Evolutionary conservation across 2,113 vertebrate species (phyloP).

Genomic region (Oreochromis spilurus): DNA sequence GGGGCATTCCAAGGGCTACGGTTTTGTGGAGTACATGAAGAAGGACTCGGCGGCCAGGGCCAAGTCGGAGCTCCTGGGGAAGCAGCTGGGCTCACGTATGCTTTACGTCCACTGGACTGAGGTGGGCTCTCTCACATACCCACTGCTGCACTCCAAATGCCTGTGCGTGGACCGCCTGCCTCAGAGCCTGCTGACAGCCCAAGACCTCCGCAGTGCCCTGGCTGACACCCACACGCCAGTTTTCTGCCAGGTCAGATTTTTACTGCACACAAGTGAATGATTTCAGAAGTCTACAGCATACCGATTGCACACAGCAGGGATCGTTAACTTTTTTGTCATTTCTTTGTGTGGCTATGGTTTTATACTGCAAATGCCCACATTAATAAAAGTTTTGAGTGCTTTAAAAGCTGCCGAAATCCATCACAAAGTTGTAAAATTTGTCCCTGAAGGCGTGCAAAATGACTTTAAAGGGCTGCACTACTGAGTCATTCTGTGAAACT

Average conservation of each 20-base stretch:
- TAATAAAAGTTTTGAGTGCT: background rate
- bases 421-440: background rate
- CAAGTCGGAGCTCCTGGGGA: conserved; percentile 87
- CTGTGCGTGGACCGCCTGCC: conserved; percentile 85
- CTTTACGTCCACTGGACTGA: conserved; percentile 95
- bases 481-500: background rate
- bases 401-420: background rate
- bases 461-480: background rate
- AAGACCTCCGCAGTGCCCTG: conserved; percentile 74
- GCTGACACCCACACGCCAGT: conserved; percentile 67
- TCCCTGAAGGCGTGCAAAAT: background rate
- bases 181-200: conserved; percentile 71
- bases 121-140: conserved; percentile 80
- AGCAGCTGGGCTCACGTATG: conserved; percentile 84
- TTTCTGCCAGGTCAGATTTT: conserved; percentile 84
- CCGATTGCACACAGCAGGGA: background rate
- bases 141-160: conserved; percentile 83
- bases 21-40: conserved; percentile 96
- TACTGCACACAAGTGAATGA: background rate
- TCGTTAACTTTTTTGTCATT: background rate
- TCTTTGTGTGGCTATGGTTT: background rate
- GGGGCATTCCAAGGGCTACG: conserved; percentile 89
- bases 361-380: background rate
- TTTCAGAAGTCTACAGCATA: background rate
- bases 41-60: conserved; percentile 90